Percentiles rank a stretch among this genome's conserved stretches.
Evolutionary conservation across 2,113 vertebrate genomes (phyloP).

Genomic region (Phylloscopus trochilus): DNA sequence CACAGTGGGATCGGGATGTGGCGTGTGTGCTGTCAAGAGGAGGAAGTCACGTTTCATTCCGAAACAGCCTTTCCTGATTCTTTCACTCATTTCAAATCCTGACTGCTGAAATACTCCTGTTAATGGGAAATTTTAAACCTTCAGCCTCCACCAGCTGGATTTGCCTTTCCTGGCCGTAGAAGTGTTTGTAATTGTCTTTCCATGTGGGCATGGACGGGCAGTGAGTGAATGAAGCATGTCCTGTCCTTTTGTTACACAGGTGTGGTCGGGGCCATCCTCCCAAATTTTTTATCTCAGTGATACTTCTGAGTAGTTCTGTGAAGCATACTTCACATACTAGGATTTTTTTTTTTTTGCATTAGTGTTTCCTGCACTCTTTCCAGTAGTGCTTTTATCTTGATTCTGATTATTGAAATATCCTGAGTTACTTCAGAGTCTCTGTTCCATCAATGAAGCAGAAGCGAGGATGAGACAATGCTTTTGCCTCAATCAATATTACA

Average conservation of each 20-base stretch:
- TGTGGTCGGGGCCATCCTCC: neutral
- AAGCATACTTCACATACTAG: neutral
- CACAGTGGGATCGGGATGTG: fast-evolving
- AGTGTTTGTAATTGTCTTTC: neutral
- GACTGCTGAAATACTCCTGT: neutral
- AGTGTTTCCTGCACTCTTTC: neutral
- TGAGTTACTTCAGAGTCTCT: neutral
- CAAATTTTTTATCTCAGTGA: neutral
- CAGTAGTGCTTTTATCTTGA: neutral
- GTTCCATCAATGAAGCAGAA: neutral
- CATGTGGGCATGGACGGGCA: neutral
- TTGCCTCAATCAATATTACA: neutral
- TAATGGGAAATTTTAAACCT: neutral
- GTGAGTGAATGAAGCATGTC: neutral
- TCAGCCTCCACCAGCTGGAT: neutral
- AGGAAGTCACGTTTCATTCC: fast-evolving
- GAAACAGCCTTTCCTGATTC: neutral
- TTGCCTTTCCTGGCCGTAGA: neutral
- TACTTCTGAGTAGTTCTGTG: neutral
- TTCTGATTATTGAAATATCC: neutral
- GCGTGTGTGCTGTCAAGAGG: fast-evolving
- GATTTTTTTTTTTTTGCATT: neutral
- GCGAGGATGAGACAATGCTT: neutral
- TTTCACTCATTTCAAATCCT: neutral
- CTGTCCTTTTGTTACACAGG: neutral